These are phyloP conservation scores for Megalonaias nervosa DNA, from an alignment of 1,140 invertebrate genomes.

Conservation along the genomic window DNA sequence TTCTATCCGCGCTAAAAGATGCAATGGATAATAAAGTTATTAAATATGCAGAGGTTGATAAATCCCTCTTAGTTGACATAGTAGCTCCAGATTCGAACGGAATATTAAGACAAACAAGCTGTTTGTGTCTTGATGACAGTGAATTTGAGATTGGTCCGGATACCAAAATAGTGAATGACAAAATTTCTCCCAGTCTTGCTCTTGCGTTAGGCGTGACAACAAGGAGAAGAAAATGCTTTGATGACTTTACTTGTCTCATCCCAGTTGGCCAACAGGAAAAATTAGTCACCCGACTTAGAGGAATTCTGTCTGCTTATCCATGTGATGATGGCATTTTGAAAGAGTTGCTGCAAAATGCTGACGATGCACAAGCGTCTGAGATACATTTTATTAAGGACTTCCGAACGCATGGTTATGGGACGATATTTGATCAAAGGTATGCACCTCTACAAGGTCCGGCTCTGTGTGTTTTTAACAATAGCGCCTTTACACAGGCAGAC, in stretches of 20 bases:
- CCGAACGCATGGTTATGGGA: slow-evolving; percentile 35
- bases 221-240: slow-evolving; percentile 28
- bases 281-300: slow-evolving; percentile 55
- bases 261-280: slow-evolving; percentile 60
- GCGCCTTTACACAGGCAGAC: slow-evolving; percentile 56
- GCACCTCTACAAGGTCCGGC: slow-evolving; percentile 57
- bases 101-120: slow-evolving; percentile 9
- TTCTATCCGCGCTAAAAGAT: slow-evolving; percentile 20
- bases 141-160: background rate
- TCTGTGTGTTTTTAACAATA: slow-evolving; percentile 62
- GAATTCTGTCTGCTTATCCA: slow-evolving; percentile 59
- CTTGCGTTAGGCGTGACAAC: slow-evolving; percentile 40
- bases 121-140: slow-evolving; percentile 44
- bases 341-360: slow-evolving; percentile 71
- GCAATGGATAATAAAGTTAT: slow-evolving; percentile 11
- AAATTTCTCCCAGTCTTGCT: slow-evolving; percentile 22
- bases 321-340: slow-evolving; percentile 55
- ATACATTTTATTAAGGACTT: slow-evolving; percentile 62
- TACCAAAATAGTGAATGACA: slow-evolving; percentile 37
- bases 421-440: slow-evolving; percentile 42
- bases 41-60: background rate
- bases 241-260: slow-evolving; percentile 2
- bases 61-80: background rate
- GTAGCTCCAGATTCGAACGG: slow-evolving; percentile 29
- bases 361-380: slow-evolving; percentile 64